A percentile compares a stretch with the other conserved stretches of the same genome.
Evolutionary conservation across 2,113 vertebrate genomes (phyloP).

Genomic region (Tinamus guttatus): DNA sequence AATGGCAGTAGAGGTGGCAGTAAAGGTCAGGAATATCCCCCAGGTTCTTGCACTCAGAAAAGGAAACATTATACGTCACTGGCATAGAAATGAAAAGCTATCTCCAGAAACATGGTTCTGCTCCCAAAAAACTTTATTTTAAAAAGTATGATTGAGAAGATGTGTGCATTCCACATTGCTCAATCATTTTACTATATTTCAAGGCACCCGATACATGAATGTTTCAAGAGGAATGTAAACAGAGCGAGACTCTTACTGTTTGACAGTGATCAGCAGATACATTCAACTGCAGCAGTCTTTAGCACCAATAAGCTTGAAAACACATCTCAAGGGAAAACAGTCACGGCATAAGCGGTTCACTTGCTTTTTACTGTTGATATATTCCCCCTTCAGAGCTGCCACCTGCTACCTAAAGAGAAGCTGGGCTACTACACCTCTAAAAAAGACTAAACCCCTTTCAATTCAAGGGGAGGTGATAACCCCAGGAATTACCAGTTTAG

Average conservation of each 20-base stretch:
- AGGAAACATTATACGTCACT: background rate
- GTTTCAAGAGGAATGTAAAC: slow-evolving; percentile 1
- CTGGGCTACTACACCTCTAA: background rate
- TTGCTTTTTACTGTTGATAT: background rate
- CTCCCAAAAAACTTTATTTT: slow-evolving; percentile 60
- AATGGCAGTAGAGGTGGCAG: background rate
- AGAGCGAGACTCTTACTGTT: background rate
- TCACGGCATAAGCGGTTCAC: background rate
- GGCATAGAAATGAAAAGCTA: slow-evolving; percentile 44
- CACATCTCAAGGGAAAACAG: background rate
- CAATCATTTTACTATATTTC: background rate
- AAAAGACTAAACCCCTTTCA: background rate
- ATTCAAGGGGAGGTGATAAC: background rate
- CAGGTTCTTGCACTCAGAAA: background rate
- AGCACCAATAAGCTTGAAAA: background rate
- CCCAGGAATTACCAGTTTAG: background rate
- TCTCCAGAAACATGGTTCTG: slow-evolving; percentile 35
- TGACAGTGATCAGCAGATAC: slow-evolving; percentile 3
- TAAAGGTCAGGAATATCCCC: background rate
- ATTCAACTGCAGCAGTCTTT: background rate
- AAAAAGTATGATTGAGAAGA: background rate
- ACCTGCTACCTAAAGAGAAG: background rate
- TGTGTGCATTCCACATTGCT: background rate
- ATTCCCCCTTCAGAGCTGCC: background rate
- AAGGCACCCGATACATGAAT: background rate